Base-by-base conservation (phyloP, 2,888 invertebrate species). In the Morpho deidamia region DNA sequence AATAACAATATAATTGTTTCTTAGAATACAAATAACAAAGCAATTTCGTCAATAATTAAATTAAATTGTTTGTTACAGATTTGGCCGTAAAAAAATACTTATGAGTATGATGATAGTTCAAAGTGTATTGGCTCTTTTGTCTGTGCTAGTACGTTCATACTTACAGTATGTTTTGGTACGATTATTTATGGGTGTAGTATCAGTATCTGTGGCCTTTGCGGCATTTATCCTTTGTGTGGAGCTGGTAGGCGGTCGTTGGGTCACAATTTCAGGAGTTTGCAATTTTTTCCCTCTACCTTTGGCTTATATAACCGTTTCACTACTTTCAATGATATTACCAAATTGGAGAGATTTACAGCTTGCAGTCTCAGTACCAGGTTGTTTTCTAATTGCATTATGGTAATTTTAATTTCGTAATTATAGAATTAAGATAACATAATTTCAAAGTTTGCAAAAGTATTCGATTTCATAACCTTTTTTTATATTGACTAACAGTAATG, bases 161-260 rank as follows among this genome's bases (percentile, higher is more conserved):
- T 85, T 93, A 62, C 87, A 94, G 60, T 96, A 95, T 78, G 90
- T 94, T 44, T 79, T 92, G 0, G 89, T 95, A 42, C 87, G 95
- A 43, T 92, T 94, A 4, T 70, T 94, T 3, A 91, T 95, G 74
- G 96, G 96, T 0, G 92, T 94, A 64, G 93, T 94, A 10, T 95
- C 94, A 1, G 95, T 95, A n/a, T 95, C 95, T 11, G 93, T 95
- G 45, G 95, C 95, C 23, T 95, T 95, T 76, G 93, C 95, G 39
- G 95, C 94, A 32, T 94, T 96, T 66, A 95, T 96, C 7, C 84
- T 96, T 37, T 93, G 94, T 38, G 94, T 95, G 65, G 95, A 95
- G 76, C 83, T 95, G 52, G 95, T 95, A 4, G 95, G 94, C 40
- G 95, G 95, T 2, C 93, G 94, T 65, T 95, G 95, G 95, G 91